phyloP scores from a whole-genome alignment of 2,888 invertebrate species.

The Torymus texanus region DNA sequence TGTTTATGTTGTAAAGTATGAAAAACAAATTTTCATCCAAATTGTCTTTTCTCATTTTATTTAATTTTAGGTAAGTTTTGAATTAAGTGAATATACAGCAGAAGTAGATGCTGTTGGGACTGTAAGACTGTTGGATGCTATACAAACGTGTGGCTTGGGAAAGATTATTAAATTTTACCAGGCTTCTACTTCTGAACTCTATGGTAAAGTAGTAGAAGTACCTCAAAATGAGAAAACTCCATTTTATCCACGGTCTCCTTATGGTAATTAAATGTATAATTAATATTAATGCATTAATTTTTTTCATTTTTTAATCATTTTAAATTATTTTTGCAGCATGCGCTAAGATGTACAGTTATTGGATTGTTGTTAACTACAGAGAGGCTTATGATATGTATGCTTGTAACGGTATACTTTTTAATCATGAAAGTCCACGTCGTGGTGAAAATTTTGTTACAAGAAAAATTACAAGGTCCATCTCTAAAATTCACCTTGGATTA shows the following conservation, averaged over 20 bases:
- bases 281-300: conserved; percentile 12
- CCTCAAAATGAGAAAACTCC: conserved; percentile 97
- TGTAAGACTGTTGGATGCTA: conserved; percentile 91
- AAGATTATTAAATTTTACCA: conserved; percentile 92
- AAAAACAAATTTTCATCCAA: too few relatives aligned
- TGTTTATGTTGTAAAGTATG: too few relatives aligned
- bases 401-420: conserved; percentile 96
- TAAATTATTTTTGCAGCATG: conserved; percentile 81
- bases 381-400: conserved; percentile 97
- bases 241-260: conserved; percentile 96
- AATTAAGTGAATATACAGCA: conserved; percentile 98
- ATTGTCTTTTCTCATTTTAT: conserved; percentile 20
- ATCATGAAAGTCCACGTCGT: conserved; percentile 95
- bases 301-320: conserved; percentile 16
- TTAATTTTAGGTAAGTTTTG: conserved; percentile 87
- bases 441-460: conserved; percentile 99
- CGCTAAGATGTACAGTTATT: conserved; percentile 96
- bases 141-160: conserved; percentile 90
- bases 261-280: conserved; percentile 81
- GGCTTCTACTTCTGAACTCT: conserved; percentile 96
- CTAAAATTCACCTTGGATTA: conserved; percentile 94
- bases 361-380: conserved; percentile 96
- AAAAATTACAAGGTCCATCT: conserved; percentile 97
- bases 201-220: conserved; percentile 93
- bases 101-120: conserved; percentile 98